phyloP scores from a whole-genome alignment of 2,113 vertebrate genomes.

The Tetrao urogallus region DNA sequence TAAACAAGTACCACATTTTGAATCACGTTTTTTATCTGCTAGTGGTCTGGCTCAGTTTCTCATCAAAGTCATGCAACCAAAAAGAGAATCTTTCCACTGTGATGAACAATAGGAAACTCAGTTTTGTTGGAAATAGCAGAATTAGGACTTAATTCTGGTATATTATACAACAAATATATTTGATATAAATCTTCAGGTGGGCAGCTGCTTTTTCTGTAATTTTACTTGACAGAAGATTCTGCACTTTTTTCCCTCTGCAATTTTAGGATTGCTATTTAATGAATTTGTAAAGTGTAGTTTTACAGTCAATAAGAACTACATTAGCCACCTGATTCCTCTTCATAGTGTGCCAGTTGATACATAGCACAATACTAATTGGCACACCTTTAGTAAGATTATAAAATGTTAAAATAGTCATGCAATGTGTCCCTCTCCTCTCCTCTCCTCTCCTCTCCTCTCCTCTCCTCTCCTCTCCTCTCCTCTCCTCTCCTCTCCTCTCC shows the following conservation, averaged over 20 bases:
- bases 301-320: neutral
- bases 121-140: neutral
- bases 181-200: neutral
- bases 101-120: neutral
- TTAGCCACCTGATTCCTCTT: neutral
- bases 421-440: neutral
- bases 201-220: neutral
- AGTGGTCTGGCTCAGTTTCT: neutral
- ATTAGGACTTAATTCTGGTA: neutral
- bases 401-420: neutral
- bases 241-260: neutral
- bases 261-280: neutral
- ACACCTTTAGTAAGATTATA: neutral
- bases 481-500: no score
- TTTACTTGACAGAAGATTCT: neutral
- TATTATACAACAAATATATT: neutral
- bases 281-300: conserved; percentile 3
- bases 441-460: no score
- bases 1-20: neutral
- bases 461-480: no score
- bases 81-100: neutral
- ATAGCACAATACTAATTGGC: neutral
- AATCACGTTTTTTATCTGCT: neutral
- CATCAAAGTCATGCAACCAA: neutral
- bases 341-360: neutral